Evolutionary conservation across 2,888 invertebrate genomes (phyloP), one percentile per base, ranked within the genome.

Genomic region (Idaea dimidiata): DNA sequence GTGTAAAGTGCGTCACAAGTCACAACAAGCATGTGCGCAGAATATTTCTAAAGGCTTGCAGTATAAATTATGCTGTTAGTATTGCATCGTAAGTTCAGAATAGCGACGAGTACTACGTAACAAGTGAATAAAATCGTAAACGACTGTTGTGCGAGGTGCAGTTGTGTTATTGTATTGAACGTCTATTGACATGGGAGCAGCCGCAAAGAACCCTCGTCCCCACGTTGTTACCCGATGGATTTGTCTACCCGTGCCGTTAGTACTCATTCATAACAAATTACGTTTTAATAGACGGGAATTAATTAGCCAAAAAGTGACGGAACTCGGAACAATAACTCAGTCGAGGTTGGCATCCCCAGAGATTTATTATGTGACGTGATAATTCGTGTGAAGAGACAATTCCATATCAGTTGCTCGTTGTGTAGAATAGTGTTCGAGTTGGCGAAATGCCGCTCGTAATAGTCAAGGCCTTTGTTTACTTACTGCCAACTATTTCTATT

Each of bases 161-260:
- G 87, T 87, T 75, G 63, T 55, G 31, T 77, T 43, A 76, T 76
- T 74, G 76, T 74, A 84, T 88, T 83, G 87, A 81, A 76, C 82
- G 84, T 78, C 76, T 76, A 78, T 81, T 86, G 89, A 84, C 80
- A 93, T 93, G 93, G 93, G 93, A 75, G 91, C 90, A 69, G 88
- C 92, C 64, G 88, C 90, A 73, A 92, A 75, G 77, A 90, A 90
- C 85, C 84, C 92, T 66, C 88, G 93, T 58, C 92, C 91, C n/a
- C 87, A 91, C 84, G 89, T 91, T 67, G 87, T 93, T 68, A 84
- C 87, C 79, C 82, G 93, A 79, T 93, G 93, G 93, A 91, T 93
- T 76, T 88, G 92, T 70, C 77, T 83, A 67, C 93, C 93, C 66
- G 76, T 85, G 70, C 88, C 87, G 91, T 91, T 83, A 87, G 89